Percentiles rank a stretch among this genome's conserved stretches.
Evolutionary conservation across 2,113 vertebrate species (phyloP).

Genomic region (Xerus inauris): DNA sequence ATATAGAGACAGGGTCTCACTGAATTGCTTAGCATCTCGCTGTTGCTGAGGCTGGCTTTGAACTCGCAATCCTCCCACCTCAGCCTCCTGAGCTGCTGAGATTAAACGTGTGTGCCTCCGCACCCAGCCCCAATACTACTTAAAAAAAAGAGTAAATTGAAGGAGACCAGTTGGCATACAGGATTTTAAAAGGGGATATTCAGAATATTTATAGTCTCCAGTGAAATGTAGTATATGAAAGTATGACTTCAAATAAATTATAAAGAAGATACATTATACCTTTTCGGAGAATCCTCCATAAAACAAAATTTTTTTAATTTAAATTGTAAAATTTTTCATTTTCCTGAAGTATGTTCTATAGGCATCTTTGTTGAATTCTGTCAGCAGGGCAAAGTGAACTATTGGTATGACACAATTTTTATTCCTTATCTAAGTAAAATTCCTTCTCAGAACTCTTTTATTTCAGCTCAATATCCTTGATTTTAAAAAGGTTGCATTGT

Average conservation of each 20-base stretch:
- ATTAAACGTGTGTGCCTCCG: too few relatives aligned
- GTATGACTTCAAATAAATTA: conserved; percentile 47
- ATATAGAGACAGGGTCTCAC: too few relatives aligned
- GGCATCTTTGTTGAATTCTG: conserved; percentile 9
- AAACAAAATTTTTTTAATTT: background rate
- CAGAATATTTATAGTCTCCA: background rate
- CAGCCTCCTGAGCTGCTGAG: too few relatives aligned
- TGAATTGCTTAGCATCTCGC: too few relatives aligned
- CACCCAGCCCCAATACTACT: too few relatives aligned
- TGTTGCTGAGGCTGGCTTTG: too few relatives aligned
- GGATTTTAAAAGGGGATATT: background rate
- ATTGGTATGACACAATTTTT: conserved; percentile 14
- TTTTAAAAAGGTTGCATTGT: conserved; percentile 26
- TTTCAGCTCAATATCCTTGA: conserved; percentile 25
- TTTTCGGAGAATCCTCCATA: conserved; percentile 38
- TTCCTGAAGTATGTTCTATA: conserved; percentile 5
- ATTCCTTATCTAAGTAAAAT: conserved; percentile 51
- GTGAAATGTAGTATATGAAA: conserved; percentile 44
- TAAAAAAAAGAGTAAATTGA: background rate
- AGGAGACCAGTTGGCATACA: background rate
- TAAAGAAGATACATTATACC: background rate
- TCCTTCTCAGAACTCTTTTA: conserved; percentile 41
- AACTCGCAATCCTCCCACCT: too few relatives aligned
- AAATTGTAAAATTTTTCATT: conserved; percentile 36
- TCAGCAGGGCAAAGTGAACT: conserved; percentile 32